These are phyloP conservation scores for Halcyon chelicuti DNA, from an alignment of 2,797 vertebrate genomes.

Conservation along the genomic window DNA sequence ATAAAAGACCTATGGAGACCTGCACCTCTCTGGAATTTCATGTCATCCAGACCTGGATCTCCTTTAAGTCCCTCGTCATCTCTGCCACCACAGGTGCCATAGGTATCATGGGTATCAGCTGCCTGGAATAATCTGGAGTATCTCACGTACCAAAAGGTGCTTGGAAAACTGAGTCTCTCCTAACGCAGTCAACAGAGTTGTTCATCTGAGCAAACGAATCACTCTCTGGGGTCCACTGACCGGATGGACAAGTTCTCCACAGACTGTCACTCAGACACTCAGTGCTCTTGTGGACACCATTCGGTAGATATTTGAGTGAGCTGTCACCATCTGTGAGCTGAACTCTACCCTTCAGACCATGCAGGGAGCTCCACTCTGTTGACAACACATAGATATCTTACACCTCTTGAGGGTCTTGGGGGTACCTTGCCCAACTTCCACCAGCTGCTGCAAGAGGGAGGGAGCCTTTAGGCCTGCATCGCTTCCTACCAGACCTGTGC, in stretches of 20 bases:
- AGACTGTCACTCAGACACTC: not conserved
- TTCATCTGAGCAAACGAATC: not conserved
- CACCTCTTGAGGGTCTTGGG: not conserved
- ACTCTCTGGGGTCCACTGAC: not conserved
- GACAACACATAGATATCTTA: not conserved
- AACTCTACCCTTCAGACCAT: not conserved
- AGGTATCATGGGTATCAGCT: not conserved
- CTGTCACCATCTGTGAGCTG: not conserved
- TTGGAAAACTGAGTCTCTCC: not conserved
- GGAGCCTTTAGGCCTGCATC: not conserved
- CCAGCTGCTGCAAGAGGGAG: not conserved
- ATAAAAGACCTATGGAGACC: not conserved
- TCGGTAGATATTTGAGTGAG: not conserved
- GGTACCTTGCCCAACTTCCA: not conserved
- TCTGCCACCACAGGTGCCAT: not conserved
- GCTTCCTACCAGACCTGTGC: not conserved
- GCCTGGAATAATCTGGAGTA: not conserved
- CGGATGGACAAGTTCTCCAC: not conserved
- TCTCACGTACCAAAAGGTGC: not conserved
- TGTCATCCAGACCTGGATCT: not conserved
- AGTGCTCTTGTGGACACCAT: not conserved
- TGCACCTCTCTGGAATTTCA: not conserved
- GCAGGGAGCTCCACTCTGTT: not conserved
- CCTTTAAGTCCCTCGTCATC: not conserved
- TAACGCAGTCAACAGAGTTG: not conserved